Conservation (phyloP, 2,888 invertebrate species). For the Clunio marinus region DNA sequence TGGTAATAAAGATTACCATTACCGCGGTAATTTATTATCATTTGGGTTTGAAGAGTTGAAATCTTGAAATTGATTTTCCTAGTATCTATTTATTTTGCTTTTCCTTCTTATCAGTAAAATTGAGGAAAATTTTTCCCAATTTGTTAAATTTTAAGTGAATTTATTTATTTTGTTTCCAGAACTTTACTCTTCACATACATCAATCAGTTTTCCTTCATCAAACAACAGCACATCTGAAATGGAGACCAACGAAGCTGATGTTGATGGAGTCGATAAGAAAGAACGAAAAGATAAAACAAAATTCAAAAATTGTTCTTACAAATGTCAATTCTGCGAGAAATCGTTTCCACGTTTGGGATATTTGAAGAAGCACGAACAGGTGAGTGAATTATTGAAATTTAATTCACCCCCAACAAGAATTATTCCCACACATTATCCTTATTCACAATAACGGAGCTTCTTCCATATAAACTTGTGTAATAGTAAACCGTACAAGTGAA, state of each 20-base stretch:
- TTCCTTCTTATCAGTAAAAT: neutral
- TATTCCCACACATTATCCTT: neutral
- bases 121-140: neutral
- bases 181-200: conserved; percentile 52
- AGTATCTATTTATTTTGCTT: neutral
- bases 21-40: conserved; percentile 32
- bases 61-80: conserved; percentile 31
- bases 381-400: too few species aligned
- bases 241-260: conserved; percentile 32
- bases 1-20: conserved; percentile 27
- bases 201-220: conserved; percentile 52
- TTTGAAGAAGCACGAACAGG: conserved; percentile 90
- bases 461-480: too few species aligned
- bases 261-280: conserved; percentile 30
- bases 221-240: conserved; percentile 27
- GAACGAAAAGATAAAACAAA: conserved; percentile 42
- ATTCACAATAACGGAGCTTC: neutral
- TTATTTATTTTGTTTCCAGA: conserved; percentile 44
- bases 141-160: neutral
- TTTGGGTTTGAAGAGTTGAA: conserved; percentile 10
- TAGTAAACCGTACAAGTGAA: neutral
- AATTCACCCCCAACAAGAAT: too few species aligned
- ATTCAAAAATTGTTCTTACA: conserved; percentile 64
- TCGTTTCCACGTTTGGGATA: conserved; percentile 82
- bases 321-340: conserved; percentile 88